Base-by-base conservation (phyloP, 2,113 vertebrate genomes). In the Ondatra zibethicus region DNA sequence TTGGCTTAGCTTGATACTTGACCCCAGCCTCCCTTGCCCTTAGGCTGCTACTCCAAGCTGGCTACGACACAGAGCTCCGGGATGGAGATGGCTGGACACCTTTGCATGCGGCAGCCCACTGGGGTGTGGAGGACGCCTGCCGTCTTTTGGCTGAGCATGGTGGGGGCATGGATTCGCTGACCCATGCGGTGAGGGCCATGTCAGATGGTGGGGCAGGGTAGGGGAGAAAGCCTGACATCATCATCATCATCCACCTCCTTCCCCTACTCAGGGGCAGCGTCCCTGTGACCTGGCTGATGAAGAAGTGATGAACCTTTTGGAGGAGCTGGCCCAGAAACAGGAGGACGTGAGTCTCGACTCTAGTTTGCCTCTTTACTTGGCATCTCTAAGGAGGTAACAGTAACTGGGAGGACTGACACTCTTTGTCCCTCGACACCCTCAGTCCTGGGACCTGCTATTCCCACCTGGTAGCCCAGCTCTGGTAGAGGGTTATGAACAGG, bases 61-160 rank as follows among this genome's bases (percentile, higher is more conserved):
- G 99, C 68, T 98, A 99, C 10, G 99, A 99, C 58, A 99, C 99
- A 0, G 99, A 99, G 13, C 99, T 99, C 45, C 98, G 97, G 65
- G 99, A 99, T 75, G 98, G 98, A 16, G 99, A 99, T 0, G 99
- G 99, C 97, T 99, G 99, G 99, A 99, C 99, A 0, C 99, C 99
- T 5, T 98, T 99, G 52, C 99, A 99, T 0, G 99, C 99, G 0
- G 99, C 99, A 0, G 99, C 99, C 9, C 99, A 99, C 98, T 99
- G 99, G 99, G 99, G 99, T 2, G 99, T 99, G 95, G 98, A 98
- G 2, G 99, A 99, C 3, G 99, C 99, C 93, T 99, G 99, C 91
- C 97, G 98, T 87, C 97, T 99, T 45, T 98, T 99, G 88, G 99
- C 99, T 0, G 99, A 99, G 94, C 99, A 99, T 10, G 98, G 99